Percentiles rank a stretch among this genome's conserved stretches.
phyloP scores from a whole-genome alignment of 1,140 invertebrate genomes.

The Drosophila sturtevanti region DNA sequence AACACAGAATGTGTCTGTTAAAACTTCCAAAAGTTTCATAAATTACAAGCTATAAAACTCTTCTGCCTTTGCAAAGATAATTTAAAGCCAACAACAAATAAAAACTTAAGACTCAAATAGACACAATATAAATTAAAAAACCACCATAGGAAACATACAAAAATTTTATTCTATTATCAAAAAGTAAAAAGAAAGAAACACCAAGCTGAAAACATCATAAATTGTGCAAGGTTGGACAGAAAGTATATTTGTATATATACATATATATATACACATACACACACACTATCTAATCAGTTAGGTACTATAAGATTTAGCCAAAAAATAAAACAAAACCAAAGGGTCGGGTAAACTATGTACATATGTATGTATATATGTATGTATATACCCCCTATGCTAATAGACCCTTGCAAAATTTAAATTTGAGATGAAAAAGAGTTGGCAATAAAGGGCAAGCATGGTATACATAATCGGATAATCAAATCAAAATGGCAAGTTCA shows the following conservation, averaged over 20 bases:
- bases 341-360: not conserved
- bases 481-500: too few species aligned
- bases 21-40: slow-evolving; percentile 15
- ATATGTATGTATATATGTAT: not conserved
- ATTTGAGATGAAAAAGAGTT: too few species aligned
- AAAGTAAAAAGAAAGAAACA: slow-evolving; percentile 13
- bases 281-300: slow-evolving; percentile 73
- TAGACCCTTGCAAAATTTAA: too few species aligned
- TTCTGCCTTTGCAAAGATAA: not conserved
- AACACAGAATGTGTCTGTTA: not conserved
- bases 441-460: too few species aligned
- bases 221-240: slow-evolving; percentile 67
- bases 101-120: slow-evolving; percentile 12
- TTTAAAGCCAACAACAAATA: slow-evolving; percentile 25
- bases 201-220: slow-evolving; percentile 48
- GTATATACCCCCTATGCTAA: too few species aligned
- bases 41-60: slow-evolving; percentile 15
- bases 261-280: too few species aligned
- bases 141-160: not conserved
- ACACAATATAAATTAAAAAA: slow-evolving; percentile 10
- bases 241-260: slow-evolving; percentile 18
- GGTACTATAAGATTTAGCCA: slow-evolving; percentile 23
- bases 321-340: slow-evolving; percentile 13
- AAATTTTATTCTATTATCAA: slow-evolving; percentile 16
- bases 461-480: too few species aligned